phyloP scores from a whole-genome alignment of 2,797 vertebrate species.

The Coregonus ussuriensis region DNA sequence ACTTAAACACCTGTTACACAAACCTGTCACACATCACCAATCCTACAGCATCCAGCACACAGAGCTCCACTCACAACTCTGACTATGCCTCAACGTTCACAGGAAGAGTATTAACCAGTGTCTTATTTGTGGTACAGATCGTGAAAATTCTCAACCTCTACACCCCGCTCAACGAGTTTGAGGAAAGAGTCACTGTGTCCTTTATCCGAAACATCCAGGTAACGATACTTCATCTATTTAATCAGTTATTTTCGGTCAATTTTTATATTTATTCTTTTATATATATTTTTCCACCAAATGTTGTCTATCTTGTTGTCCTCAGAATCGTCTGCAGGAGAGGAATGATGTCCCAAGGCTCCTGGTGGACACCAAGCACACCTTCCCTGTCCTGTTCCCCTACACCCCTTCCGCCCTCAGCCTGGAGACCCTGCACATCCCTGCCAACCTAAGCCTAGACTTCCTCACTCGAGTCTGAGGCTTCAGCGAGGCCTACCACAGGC shows the following conservation, averaged over 20 bases:
- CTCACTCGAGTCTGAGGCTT: conserved; percentile 79
- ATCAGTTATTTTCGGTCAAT: neutral
- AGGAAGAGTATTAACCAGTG: neutral
- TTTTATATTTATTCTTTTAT: neutral
- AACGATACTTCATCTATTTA: conserved; percentile 5
- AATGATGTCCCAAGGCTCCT: conserved; percentile 86
- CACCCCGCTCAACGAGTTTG: conserved; percentile 96
- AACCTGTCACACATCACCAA: conserved; percentile 78
- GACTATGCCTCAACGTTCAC: neutral
- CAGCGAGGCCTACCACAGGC: neutral
- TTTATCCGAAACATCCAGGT: conserved; percentile 97
- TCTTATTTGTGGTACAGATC: conserved; percentile 74
- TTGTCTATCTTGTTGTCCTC: conserved; percentile 28
- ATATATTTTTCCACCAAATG: neutral
- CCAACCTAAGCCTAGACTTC: conserved; percentile 86
- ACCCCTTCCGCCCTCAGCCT: conserved; percentile 89
- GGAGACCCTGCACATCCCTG: conserved; percentile 89
- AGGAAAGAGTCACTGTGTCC: conserved; percentile 91
- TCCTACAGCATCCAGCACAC: neutral
- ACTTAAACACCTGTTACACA: conserved; percentile 3
- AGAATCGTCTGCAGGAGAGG: conserved; percentile 83
- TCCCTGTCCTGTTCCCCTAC: conserved; percentile 91
- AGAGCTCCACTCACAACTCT: conserved; percentile 19
- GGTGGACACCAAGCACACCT: conserved; percentile 88
- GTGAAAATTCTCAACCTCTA: conserved; percentile 97